Conservation (phyloP, 2,888 invertebrate genomes). For the Acheta domesticus region DNA sequence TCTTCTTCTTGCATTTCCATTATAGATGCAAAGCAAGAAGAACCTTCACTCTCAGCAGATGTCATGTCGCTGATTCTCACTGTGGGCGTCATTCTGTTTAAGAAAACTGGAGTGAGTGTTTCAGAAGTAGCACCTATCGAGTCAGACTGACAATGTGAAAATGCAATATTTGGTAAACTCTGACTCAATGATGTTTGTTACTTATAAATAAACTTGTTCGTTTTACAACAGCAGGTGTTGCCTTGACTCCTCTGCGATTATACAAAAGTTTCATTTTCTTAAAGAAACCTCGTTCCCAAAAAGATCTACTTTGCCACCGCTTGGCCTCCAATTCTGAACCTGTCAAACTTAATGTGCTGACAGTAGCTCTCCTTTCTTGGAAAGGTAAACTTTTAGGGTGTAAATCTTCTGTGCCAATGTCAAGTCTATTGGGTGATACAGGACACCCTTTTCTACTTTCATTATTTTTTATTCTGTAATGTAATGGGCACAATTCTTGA, state of each 20-base stretch:
- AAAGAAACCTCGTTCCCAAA: background rate
- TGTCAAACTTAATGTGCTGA: conserved; percentile 18
- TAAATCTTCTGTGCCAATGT: background rate
- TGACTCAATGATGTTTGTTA: background rate
- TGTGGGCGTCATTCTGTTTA: background rate
- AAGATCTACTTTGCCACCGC: background rate
- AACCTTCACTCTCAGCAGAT: conserved; percentile 1
- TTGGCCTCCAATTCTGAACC: conserved; percentile 4
- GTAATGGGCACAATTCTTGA: background rate
- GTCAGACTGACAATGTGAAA: background rate
- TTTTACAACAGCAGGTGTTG: background rate
- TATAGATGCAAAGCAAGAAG: background rate
- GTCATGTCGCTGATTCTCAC: background rate
- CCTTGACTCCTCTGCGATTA: background rate
- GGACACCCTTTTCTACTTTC: background rate
- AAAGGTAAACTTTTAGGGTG: background rate
- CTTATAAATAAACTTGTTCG: background rate
- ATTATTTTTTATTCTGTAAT: background rate
- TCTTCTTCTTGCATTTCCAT: conserved; percentile 3
- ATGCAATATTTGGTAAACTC: conserved; percentile 5
- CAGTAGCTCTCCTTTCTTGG: conserved; percentile 8
- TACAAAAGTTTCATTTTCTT: conserved; percentile 6
- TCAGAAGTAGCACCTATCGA: background rate
- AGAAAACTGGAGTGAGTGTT: background rate
- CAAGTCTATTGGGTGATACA: background rate